Conservation (phyloP, 2,113 vertebrate species). For the Protomyctophum bolini region DNA sequence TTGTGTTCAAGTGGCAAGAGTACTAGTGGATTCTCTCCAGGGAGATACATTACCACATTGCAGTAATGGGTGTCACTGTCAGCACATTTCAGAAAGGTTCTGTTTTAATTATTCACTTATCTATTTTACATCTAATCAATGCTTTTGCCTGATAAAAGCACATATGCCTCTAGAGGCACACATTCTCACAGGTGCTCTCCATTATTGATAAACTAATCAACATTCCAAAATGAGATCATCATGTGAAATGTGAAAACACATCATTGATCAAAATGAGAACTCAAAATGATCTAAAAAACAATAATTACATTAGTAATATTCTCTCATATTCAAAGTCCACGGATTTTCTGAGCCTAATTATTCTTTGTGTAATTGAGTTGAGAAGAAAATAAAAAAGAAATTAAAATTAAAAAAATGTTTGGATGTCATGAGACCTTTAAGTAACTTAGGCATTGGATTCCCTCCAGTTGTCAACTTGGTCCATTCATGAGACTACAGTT, state of each 20-base stretch:
- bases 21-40: neutral
- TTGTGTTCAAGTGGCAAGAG: constrained; percentile 29
- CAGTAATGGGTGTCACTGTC: neutral
- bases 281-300: too few relatives aligned
- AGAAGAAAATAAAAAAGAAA: too few relatives aligned
- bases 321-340: too few relatives aligned
- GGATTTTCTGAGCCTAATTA: too few relatives aligned
- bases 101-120: constrained; percentile 20
- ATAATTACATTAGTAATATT: too few relatives aligned
- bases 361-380: too few relatives aligned
- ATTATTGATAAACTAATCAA: too few relatives aligned
- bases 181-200: neutral
- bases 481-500: neutral
- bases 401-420: too few relatives aligned
- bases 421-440: too few relatives aligned
- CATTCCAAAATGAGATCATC: too few relatives aligned
- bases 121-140: neutral
- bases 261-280: too few relatives aligned
- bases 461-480: neutral
- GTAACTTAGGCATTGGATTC: neutral
- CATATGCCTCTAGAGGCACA: neutral
- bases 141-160: constrained; percentile 26
- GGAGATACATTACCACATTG: constrained; percentile 10
- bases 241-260: too few relatives aligned
- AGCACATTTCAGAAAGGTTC: neutral